Evolutionary conservation across 2,113 vertebrate genomes (phyloP), one percentile per base, ranked within the genome.

Genomic region (Chaetops frenatus): DNA sequence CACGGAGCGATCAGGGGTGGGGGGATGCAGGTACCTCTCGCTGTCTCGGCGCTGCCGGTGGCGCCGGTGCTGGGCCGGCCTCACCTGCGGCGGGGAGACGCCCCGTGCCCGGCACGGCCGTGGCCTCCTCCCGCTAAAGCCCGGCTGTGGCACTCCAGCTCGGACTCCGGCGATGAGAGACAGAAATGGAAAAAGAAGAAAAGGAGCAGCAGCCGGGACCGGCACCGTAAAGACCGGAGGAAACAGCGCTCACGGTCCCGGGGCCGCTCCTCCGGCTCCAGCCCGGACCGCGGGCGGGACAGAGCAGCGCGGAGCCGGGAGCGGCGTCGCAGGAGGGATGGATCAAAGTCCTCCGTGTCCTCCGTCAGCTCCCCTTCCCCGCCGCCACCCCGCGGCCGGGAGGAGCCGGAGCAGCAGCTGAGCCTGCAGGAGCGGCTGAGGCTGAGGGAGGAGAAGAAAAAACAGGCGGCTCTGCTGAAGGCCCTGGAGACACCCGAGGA

Each of bases 401-500:
- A 90, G 15, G 90, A 97, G 35, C 31, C 78, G 6, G 96, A 60
- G 95, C 98, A 91, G 50, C 91, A 96, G 57, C 96, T 97, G 77
- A 97, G 93, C 85, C 89, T 98, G 13, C 97, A 98, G 93, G 98
- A 98, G 85, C 95, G 96, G 27, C 64, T 98, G 40, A 91, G 81
- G 74, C 88, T 97, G 66, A 98, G 98, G 1, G 98, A 98, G 60
- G 98, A 98, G 78, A 97, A 98, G 42, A 98, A 97, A 89, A 94
- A 97, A 25, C 98, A 99, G 96, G 98, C 92, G 24, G 99, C 99
- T 2, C 94, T 99, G 96, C 95, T 99, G 98, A 99, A 99, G 91
- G 99, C 99, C 31, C 97, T 99, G 38, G 99, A 99, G 96, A 99
- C 99, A 0, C 99, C 99, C 0, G 99, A 99, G 89, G 99, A 99